Evolutionary conservation across 2,797 vertebrate genomes (phyloP).

Genomic region (Cynopterus sphinx): DNA sequence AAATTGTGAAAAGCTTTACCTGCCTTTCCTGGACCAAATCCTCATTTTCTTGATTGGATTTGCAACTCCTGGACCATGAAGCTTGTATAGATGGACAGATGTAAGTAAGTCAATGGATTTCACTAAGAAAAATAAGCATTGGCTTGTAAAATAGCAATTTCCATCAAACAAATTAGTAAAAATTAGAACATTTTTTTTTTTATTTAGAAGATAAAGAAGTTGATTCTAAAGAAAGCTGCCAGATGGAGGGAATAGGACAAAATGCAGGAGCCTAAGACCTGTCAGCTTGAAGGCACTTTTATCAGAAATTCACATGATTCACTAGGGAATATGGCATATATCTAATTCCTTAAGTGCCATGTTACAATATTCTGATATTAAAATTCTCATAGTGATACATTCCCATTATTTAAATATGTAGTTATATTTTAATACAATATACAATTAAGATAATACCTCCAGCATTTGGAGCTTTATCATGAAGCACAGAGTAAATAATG

Average conservation of each 20-base stretch:
- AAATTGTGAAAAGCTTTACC: neutral
- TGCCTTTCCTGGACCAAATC: neutral
- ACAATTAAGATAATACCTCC: neutral
- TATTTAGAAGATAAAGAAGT: neutral
- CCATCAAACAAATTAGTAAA: neutral
- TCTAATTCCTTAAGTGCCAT: neutral
- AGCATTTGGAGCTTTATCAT: neutral
- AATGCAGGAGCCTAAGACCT: neutral
- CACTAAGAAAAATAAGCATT: neutral
- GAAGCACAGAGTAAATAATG: neutral
- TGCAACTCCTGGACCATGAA: neutral
- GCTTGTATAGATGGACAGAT: neutral
- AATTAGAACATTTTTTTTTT: neutral
- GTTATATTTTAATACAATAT: neutral
- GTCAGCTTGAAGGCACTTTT: neutral
- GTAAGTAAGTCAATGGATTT: neutral
- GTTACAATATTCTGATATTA: neutral
- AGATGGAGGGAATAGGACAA: neutral
- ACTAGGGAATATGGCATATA: neutral
- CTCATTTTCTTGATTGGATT: neutral
- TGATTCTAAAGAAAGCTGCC: neutral
- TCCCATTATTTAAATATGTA: neutral
- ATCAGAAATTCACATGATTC: neutral
- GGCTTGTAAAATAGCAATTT: neutral
- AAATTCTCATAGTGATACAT: neutral